Evolutionary conservation across 1,140 invertebrate species (phyloP), one percentile per base, ranked within the genome.

Genomic region (Camponotus vicinus): DNA sequence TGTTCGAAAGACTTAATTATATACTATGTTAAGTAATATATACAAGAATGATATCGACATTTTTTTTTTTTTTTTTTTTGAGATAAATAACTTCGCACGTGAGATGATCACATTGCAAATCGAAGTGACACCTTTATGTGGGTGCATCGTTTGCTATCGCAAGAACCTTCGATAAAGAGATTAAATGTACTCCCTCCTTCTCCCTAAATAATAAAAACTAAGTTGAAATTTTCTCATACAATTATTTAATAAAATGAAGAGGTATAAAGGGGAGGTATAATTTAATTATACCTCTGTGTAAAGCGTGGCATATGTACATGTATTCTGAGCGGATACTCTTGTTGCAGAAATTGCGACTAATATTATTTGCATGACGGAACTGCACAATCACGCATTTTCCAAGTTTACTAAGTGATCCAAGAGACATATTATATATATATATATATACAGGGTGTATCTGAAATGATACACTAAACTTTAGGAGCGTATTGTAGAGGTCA

Each of bases 151-250:
- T 90, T 40, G 37, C 64, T 63, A 82, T 85, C 84, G 85, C 66
- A 88, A 89, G 79, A 87, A 66, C 78, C 75, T 90, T 90, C 78
- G 78, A 88, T 89, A 90, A 90, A 66, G 88, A 90, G 88, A 90
- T 90, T 90, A 90, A 66, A 83, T 89, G 82, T 90, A 78, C 59
- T 85, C 82, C 86, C 76, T 13, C 73, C 76, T 15, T 52, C 15
- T 15, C 49, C 69, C 42, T 27, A 90, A 90, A 59, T 73, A 61
- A 90, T 88, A 90, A 77, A 86, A 40, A 85, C 21, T 85, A 77
- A 76, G 49, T 88, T 78, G 70, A 88, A 52, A 85, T 82, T 27
- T 27, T 90, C 71, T 90, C 88, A 66, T 87, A 85, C 78, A 73
- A 77, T 85, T 57, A 42, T 66, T 88, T 88, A 90, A 70, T 42